Base-by-base conservation (phyloP, 64 coral and sea anemone genomes). In the Pocillopora verrucosa region DNA sequence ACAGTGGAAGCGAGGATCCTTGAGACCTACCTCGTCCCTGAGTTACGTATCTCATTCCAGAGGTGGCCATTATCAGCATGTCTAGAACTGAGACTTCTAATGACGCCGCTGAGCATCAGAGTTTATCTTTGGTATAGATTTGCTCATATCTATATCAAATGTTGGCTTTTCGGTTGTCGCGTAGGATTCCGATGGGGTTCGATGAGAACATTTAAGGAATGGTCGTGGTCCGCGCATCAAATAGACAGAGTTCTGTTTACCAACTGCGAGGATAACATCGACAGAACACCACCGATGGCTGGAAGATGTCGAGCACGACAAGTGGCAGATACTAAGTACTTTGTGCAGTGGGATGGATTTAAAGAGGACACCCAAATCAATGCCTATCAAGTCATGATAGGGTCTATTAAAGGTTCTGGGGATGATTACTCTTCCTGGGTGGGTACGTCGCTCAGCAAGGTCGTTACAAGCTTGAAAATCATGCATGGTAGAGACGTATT, bases 111-210 rank as follows among this genome's bases (percentile, higher is more conserved):
- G 59, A 82, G 86, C 10, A 98, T 98, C 58, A 87, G 96, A 38
- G 90, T 98, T 16, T 98, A 88, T 65, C 90, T 98, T 24, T 98
- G 96, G 96, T 98, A 98, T 65, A 81, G 96, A 11, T 89, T 93
- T 45, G 75, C 30, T 81, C 13, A 88, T 87, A 91, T 98, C 59
- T 38, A 35, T 60, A 88, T 90, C 78, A 60, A 64, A 51, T 86
- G 68, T 26, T 86, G 84, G 87, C 34, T 77, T 26, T 88, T 90
- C 22, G 75, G 87, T 11, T 90, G 87, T 45, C 76, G 81, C 13
- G 79, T 98, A 22, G 38, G 75, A 20, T 88, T 93, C 22, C 58
- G 78, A 4, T 98, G 96, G 96, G 92, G 93, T 17, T 83, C 82
- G 24, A 93, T 88, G 73, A 98, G 92, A 58, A 94, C 90, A 7